Conservation (phyloP, 2,888 invertebrate genomes). For the Meganola albula region DNA sequence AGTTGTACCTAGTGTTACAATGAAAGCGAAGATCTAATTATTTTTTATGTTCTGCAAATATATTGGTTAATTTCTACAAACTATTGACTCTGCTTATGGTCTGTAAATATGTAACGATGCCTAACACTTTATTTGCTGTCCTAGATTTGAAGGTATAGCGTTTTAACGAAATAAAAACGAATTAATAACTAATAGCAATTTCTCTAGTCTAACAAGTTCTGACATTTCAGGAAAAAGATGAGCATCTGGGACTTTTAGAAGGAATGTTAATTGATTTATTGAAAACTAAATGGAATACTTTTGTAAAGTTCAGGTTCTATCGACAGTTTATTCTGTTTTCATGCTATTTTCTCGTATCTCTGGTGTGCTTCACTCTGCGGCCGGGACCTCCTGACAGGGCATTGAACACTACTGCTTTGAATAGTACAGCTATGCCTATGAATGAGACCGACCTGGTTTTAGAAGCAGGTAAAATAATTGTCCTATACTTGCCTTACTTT, state of each 20-base stretch:
- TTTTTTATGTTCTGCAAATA: too few relatives aligned
- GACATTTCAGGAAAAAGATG: slow-evolving; percentile 88
- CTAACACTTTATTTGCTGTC: too few relatives aligned
- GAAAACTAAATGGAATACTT: slow-evolving; percentile 98
- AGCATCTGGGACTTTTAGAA: slow-evolving; percentile 96
- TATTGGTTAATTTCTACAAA: too few relatives aligned
- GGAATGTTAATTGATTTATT: slow-evolving; percentile 95
- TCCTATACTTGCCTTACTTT: too few relatives aligned
- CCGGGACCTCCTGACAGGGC: slow-evolving; percentile 86
- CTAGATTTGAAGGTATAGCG: too few relatives aligned
- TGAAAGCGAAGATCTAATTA: too few relatives aligned
- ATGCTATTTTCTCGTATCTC: slow-evolving; percentile 92
- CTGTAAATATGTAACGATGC: too few relatives aligned
- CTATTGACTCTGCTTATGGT: too few relatives aligned
- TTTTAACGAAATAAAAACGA: too few relatives aligned
- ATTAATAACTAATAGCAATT: too few relatives aligned
- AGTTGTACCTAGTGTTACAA: too few relatives aligned
- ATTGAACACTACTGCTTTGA: slow-evolving; percentile 50
- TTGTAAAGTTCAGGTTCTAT: slow-evolving; percentile 96
- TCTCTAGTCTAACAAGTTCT: too few relatives aligned
- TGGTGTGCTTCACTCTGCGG: slow-evolving; percentile 91
- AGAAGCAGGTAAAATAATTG: slow-evolving; percentile 56
- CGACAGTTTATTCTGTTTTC: slow-evolving; percentile 94
- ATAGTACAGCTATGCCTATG: slow-evolving; percentile 43
- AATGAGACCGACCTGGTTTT: slow-evolving; percentile 52